Conservation (phyloP, 2,113 vertebrate genomes). For the Egretta garzetta region DNA sequence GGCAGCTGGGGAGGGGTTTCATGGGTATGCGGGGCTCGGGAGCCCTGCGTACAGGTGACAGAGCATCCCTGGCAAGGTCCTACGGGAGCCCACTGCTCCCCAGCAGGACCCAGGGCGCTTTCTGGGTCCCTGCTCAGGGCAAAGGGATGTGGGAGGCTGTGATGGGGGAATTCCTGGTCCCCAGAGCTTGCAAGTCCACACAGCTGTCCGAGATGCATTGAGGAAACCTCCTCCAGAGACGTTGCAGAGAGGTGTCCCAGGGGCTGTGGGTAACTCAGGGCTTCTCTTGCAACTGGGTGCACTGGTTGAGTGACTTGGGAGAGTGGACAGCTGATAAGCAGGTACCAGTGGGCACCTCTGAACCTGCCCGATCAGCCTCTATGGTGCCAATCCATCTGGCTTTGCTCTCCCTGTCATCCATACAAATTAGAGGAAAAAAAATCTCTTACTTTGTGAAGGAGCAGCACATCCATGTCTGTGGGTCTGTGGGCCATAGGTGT, state of each 20-base stretch:
- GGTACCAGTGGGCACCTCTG: neutral
- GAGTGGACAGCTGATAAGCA: neutral
- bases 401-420: neutral
- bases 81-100: neutral
- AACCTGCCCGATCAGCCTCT: neutral
- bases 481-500: fast-evolving
- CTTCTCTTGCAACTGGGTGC: neutral
- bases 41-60: conserved; percentile 1
- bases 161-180: neutral
- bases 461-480: fast-evolving
- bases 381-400: neutral
- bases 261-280: neutral
- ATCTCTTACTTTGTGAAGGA: neutral
- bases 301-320: neutral
- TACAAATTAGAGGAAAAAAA: neutral
- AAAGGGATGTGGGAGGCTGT: neutral
- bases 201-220: neutral
- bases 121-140: neutral
- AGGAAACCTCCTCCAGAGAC: neutral
- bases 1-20: conserved; percentile 48
- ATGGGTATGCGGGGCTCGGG: neutral
- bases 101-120: neutral
- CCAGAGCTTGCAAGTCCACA: neutral
- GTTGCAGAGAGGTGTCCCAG: neutral
- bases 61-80: neutral